Percentiles rank a stretch among this genome's conserved stretches.
Evolutionary conservation across 2,797 vertebrate genomes (phyloP).

Genomic region (Eremophila alpestris): DNA sequence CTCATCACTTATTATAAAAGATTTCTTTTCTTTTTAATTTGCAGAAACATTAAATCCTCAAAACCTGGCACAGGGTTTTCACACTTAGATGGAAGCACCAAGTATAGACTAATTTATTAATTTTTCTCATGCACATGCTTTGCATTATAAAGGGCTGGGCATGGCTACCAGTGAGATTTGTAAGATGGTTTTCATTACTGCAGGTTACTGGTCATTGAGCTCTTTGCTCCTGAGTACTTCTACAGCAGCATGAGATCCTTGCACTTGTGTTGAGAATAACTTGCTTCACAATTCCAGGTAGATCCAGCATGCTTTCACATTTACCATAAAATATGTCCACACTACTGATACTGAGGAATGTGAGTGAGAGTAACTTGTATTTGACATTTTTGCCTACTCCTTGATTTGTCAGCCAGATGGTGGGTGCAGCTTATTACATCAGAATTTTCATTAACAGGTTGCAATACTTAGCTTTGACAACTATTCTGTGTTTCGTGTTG

Average conservation of each 20-base stretch:
- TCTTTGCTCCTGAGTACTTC: not conserved
- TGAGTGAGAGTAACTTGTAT: not conserved
- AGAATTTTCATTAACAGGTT: not conserved
- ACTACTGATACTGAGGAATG: not conserved
- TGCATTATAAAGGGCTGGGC: not conserved
- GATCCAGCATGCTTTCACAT: not conserved
- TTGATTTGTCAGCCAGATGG: not conserved
- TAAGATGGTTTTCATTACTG: not conserved
- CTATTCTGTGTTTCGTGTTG: not conserved
- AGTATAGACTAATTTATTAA: not conserved
- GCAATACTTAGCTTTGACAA: not conserved
- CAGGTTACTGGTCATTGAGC: not conserved
- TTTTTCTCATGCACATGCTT: not conserved
- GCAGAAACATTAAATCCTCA: not conserved
- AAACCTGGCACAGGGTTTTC: not conserved
- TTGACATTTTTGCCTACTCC: not conserved
- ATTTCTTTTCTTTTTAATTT: not conserved
- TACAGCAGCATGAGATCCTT: not conserved
- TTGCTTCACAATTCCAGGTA: not conserved
- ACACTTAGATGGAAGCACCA: not conserved
- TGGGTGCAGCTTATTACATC: not conserved
- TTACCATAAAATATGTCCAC: not conserved
- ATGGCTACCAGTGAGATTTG: not conserved
- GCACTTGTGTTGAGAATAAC: not conserved
- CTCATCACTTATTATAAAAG: not conserved